Evolutionary conservation across 2,888 invertebrate genomes (phyloP).

Genomic region (Harmothoe impar): DNA sequence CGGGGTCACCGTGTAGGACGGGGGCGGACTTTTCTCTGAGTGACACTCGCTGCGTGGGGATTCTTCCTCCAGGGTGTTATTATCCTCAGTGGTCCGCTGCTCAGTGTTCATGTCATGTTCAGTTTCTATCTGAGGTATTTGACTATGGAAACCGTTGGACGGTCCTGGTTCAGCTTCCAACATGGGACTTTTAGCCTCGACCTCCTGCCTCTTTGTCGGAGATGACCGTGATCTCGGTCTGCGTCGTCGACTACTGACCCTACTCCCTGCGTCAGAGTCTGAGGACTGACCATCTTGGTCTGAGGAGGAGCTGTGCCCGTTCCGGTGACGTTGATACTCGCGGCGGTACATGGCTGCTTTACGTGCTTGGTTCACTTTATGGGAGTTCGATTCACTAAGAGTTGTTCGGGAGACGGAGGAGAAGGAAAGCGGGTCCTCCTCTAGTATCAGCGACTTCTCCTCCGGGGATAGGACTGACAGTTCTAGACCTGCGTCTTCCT

Average conservation of each 20-base stretch:
- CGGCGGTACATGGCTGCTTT: conserved; percentile 54
- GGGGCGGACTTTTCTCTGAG: neutral
- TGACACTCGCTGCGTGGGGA: neutral
- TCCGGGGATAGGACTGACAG: neutral
- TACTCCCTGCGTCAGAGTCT: neutral
- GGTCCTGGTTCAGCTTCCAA: neutral
- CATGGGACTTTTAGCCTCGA: neutral
- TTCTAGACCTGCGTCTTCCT: neutral
- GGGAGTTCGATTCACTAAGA: neutral
- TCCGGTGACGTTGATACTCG: conserved; percentile 1
- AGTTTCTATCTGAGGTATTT: too few species aligned
- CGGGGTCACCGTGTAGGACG: neutral
- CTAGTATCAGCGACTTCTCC: neutral
- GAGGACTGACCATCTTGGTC: neutral
- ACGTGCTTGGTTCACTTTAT: neutral
- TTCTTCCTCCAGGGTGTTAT: neutral
- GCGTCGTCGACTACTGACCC: neutral
- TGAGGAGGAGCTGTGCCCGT: conserved; percentile 23
- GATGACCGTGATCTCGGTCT: neutral
- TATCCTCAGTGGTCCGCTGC: neutral
- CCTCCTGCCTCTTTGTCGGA: conserved; percentile 15
- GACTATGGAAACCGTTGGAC: neutral
- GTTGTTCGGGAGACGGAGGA: conserved; percentile 17
- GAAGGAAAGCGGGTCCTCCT: conserved; percentile 53
- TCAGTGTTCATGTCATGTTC: too few species aligned